phyloP scores from a whole-genome alignment of 92 coral and sea anemone genomes.

The Paragorgia papillata region DNA sequence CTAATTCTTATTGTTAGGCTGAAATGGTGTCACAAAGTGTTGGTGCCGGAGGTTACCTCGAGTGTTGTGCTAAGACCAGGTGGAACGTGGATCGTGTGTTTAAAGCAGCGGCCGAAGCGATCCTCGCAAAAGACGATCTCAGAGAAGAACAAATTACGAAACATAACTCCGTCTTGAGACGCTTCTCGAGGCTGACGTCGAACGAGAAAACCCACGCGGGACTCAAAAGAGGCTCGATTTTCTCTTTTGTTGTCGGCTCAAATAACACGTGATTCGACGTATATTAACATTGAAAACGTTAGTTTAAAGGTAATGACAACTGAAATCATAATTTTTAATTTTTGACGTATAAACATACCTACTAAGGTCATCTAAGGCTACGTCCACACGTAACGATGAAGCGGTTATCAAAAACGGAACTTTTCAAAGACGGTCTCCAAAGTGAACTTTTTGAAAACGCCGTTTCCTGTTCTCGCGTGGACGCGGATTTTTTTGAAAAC shows the following conservation, averaged over 20 bases:
- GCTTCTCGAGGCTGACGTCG: constrained; percentile 66
- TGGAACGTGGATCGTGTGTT: constrained; percentile 93
- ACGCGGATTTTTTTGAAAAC: too few relatives aligned
- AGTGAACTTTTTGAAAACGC: too few relatives aligned
- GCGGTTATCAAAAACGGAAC: too few relatives aligned
- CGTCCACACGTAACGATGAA: too few relatives aligned
- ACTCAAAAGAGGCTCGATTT: constrained; percentile 34
- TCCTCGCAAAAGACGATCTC: constrained; percentile 70
- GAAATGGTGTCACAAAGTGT: constrained; percentile 70
- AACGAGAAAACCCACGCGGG: constrained; percentile 10
- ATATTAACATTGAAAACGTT: too few relatives aligned
- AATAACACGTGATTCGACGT: background rate
- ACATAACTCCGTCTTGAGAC: constrained; percentile 76
- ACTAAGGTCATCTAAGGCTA: too few relatives aligned
- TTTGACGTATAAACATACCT: too few relatives aligned
- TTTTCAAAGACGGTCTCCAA: too few relatives aligned
- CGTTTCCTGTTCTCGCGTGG: too few relatives aligned
- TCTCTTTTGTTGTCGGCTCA: constrained; percentile 38
- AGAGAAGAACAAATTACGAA: constrained; percentile 60
- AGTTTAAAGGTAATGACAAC: too few relatives aligned
- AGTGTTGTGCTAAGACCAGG: constrained; percentile 95
- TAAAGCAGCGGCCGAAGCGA: constrained; percentile 91
- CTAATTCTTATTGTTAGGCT: constrained; percentile 55
- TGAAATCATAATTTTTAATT: too few relatives aligned
- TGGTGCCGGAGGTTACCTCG: constrained; percentile 83